Evolutionary conservation across 2,797 vertebrate species (phyloP).

Genomic region (Spinibarbus caldwelli): DNA sequence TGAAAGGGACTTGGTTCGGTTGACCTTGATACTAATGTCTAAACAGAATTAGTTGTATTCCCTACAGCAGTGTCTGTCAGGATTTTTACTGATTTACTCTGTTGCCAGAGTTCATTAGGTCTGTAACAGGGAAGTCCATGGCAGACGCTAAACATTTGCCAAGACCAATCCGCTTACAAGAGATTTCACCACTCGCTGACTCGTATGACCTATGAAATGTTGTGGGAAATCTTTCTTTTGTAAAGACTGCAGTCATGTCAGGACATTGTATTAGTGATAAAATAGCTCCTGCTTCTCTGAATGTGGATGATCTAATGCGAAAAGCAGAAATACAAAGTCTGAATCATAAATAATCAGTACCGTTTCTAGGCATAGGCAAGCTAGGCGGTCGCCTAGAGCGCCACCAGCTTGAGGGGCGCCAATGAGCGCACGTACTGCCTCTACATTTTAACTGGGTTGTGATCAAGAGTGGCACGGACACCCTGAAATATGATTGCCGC

Average conservation of each 20-base stretch:
- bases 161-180: conserved; percentile 42
- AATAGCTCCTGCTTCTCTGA: background rate
- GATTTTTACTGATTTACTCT: conserved; percentile 20
- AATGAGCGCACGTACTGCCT: too few species aligned
- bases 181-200: conserved; percentile 14
- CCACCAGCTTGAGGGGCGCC: too few species aligned
- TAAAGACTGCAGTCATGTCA: background rate
- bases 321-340: background rate
- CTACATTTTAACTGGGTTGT: too few species aligned
- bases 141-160: conserved; percentile 12
- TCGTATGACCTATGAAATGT: conserved; percentile 14
- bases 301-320: conserved; percentile 15
- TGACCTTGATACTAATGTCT: conserved; percentile 8
- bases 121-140: conserved; percentile 2
- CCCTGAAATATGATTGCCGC: too few species aligned
- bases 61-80: conserved; percentile 17
- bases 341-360: conserved; percentile 1
- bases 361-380: too few species aligned
- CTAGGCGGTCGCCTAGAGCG: too few species aligned
- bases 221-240: conserved; percentile 34
- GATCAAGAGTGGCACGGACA: too few species aligned
- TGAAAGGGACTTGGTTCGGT: background rate
- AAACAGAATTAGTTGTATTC: conserved; percentile 19
- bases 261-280: conserved; percentile 11
- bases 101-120: conserved; percentile 38